Percentiles rank a stretch among this genome's conserved stretches.
These are phyloP conservation scores for Triplophysa yarkandensis DNA, from an alignment of 2,797 vertebrate species.

Conservation along the genomic window DNA sequence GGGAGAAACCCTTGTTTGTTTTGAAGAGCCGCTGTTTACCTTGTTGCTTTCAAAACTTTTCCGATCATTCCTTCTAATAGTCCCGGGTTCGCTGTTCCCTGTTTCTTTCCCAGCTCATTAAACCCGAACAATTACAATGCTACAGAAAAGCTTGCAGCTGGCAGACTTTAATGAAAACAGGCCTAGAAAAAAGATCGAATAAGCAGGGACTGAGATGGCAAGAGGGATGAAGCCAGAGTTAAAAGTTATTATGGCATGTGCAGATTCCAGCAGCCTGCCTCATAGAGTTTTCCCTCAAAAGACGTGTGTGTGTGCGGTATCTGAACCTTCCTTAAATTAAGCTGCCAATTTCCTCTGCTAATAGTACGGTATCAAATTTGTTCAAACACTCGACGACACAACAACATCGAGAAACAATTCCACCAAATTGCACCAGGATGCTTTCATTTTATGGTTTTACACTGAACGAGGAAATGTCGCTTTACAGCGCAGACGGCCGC, in stretches of 20 bases:
- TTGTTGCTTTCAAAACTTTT: slow-evolving; percentile 61
- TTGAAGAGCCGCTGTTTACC: slow-evolving; percentile 56
- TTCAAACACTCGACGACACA: slow-evolving; percentile 60
- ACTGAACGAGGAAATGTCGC: slow-evolving; percentile 17
- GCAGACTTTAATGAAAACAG: slow-evolving; percentile 73
- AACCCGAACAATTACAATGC: slow-evolving; percentile 77
- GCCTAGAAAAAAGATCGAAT: slow-evolving; percentile 54
- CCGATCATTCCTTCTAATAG: slow-evolving; percentile 59
- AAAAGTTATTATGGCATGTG: slow-evolving; percentile 70
- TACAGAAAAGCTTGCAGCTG: slow-evolving; percentile 69
- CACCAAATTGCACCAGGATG: slow-evolving; percentile 9
- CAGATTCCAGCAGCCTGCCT: slow-evolving; percentile 66
- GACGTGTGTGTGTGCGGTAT: slow-evolving; percentile 26
- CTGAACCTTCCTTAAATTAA: slow-evolving; percentile 64
- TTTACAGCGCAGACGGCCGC: slow-evolving; percentile 2
- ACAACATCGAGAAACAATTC: slow-evolving; percentile 40
- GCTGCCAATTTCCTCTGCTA: slow-evolving; percentile 74
- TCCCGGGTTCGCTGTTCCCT: slow-evolving; percentile 57
- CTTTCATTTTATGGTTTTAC: slow-evolving; percentile 29
- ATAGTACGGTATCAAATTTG: slow-evolving; percentile 73
- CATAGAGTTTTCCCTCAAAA: slow-evolving; percentile 12
- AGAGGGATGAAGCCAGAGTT: slow-evolving; percentile 65
- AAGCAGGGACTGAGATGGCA: slow-evolving; percentile 54
- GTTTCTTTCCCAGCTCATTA: slow-evolving; percentile 76
- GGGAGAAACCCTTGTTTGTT: slow-evolving; percentile 61